Conservation (phyloP, 1,140 invertebrate species). For the Gyrodactylus salaris region DNA sequence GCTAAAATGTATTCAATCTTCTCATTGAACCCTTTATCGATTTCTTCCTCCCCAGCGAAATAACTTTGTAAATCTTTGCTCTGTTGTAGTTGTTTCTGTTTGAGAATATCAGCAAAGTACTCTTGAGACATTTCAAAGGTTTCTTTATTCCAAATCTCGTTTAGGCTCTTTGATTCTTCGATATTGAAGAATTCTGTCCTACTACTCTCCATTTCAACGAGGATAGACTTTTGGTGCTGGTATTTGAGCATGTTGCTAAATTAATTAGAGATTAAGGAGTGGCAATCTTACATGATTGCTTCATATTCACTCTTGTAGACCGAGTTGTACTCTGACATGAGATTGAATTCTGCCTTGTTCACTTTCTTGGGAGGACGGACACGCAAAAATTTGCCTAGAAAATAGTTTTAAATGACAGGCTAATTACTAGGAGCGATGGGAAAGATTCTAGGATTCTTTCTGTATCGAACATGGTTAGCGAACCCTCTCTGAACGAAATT, state of each 20-base stretch:
- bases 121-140: neutral
- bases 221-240: neutral
- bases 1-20: neutral
- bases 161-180: neutral
- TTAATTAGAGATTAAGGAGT: neutral
- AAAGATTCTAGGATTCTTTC: neutral
- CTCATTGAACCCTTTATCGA: neutral
- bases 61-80: neutral
- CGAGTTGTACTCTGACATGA: neutral
- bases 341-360: neutral
- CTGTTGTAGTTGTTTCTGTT: neutral
- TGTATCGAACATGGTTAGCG: neutral
- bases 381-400: neutral
- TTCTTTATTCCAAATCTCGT: neutral
- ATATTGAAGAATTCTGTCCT: neutral
- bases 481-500: neutral
- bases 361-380: neutral
- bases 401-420: neutral
- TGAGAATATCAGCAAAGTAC: neutral
- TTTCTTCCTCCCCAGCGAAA: neutral
- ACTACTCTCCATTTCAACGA: neutral
- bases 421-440: neutral
- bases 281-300: neutral
- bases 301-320: neutral
- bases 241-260: neutral